Conservation (phyloP, 2,797 vertebrate species). For the Ara ararauna region DNA sequence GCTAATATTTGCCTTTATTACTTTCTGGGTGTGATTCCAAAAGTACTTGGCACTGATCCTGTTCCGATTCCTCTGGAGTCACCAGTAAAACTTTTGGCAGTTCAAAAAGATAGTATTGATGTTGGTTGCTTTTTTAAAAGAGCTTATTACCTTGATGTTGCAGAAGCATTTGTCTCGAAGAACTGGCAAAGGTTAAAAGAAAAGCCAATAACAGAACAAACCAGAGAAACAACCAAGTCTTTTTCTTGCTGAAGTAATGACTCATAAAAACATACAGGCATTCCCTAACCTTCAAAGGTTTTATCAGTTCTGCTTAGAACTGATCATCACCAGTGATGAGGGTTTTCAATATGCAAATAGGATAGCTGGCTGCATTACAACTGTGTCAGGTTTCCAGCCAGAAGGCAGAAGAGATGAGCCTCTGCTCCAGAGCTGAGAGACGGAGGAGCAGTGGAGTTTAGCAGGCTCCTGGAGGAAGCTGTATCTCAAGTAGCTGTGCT, state of each 20-base stretch:
- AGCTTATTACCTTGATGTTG: not conserved
- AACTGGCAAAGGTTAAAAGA: conserved; percentile 17
- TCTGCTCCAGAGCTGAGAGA: not conserved
- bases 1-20: not conserved
- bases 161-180: conserved; percentile 10
- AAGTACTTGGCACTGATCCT: not conserved
- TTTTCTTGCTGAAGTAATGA: not conserved
- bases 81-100: not conserved
- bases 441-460: not conserved
- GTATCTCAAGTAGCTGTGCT: not conserved
- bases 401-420: not conserved
- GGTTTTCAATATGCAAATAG: not conserved
- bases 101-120: not conserved
- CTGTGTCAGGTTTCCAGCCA: not conserved
- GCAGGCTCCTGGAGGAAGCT: not conserved
- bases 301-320: conserved; percentile 14
- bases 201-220: not conserved
- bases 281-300: conserved; percentile 29
- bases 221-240: not conserved
- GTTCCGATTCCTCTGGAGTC: not conserved
- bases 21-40: not conserved
- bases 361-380: not conserved
- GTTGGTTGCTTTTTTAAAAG: not conserved
- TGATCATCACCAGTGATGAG: not conserved
- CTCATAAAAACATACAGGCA: not conserved